These are phyloP conservation scores for Deilephila porcellus DNA, from an alignment of 2,888 invertebrate species.

Conservation along the genomic window DNA sequence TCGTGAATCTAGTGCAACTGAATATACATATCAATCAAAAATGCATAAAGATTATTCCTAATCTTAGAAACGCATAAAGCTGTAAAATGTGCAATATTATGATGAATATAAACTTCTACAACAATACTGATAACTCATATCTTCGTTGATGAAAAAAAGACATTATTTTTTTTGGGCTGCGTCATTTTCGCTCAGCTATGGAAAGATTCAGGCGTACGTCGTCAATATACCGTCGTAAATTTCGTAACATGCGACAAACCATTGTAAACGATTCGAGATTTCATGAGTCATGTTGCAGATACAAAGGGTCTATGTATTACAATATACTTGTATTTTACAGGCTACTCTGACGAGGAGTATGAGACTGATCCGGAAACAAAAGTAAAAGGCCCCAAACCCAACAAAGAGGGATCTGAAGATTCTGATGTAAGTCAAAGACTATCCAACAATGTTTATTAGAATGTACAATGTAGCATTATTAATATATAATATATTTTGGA, in stretches of 20 bases:
- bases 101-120: background rate
- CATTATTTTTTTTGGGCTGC: background rate
- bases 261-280: too few species aligned
- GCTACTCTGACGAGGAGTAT: slow-evolving; percentile 82
- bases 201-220: too few species aligned
- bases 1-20: background rate
- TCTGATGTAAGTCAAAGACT: slow-evolving; percentile 73
- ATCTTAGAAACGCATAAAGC: background rate
- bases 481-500: too few species aligned
- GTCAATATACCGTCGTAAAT: too few species aligned
- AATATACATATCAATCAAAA: background rate
- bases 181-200: background rate
- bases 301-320: too few species aligned
- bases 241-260: too few species aligned
- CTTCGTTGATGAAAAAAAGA: too few species aligned
- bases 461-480: too few species aligned
- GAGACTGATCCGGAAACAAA: slow-evolving; percentile 81
- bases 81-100: background rate
- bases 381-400: slow-evolving; percentile 77
- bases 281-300: too few species aligned
- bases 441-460: background rate
- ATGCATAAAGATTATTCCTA: background rate
- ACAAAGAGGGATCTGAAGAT: slow-evolving; percentile 79
- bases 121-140: too few species aligned
- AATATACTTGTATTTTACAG: slow-evolving; percentile 47